A percentile compares a stretch with the other conserved stretches of the same genome.
These are phyloP conservation scores for Australoheros scitulus DNA, from an alignment of 2,113 vertebrate species.

Conservation along the genomic window DNA sequence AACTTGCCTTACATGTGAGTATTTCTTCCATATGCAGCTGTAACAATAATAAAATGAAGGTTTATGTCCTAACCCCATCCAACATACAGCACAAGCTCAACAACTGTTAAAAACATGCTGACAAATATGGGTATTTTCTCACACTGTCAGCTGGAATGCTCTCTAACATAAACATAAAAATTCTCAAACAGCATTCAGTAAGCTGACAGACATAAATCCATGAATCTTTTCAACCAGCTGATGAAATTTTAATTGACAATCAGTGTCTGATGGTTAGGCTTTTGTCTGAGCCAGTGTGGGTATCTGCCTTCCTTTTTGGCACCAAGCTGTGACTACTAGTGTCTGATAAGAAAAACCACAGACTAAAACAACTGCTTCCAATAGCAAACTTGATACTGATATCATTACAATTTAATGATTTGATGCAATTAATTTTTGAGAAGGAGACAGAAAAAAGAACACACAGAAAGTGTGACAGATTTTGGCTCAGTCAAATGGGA, in stretches of 20 bases:
- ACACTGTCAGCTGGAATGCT: constrained; percentile 30
- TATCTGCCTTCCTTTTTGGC: constrained; percentile 42
- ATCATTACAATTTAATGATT: constrained; percentile 40
- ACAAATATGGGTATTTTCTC: constrained; percentile 34
- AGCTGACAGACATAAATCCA: constrained; percentile 57
- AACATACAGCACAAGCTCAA: not conserved
- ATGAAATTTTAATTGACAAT: constrained; percentile 69
- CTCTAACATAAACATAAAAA: constrained; percentile 30
- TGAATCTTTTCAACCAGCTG: constrained; percentile 36
- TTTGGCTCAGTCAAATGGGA: not conserved
- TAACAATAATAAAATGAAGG: not conserved
- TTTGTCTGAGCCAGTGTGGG: constrained; percentile 47
- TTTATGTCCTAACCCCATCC: not conserved
- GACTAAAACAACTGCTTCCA: constrained; percentile 59
- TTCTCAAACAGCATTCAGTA: constrained; percentile 37
- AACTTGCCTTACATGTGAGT: not conserved
- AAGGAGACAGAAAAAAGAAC: constrained; percentile 1
- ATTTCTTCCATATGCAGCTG: not conserved
- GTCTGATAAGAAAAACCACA: constrained; percentile 53
- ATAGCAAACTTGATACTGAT: constrained; percentile 32
- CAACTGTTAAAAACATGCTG: constrained; percentile 37
- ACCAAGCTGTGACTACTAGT: constrained; percentile 51
- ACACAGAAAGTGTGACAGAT: not conserved
- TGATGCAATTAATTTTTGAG: constrained; percentile 24
- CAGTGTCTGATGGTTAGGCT: constrained; percentile 47